These are phyloP conservation scores for Galerucella pusilla DNA, from an alignment of 2,888 invertebrate genomes.

Conservation along the genomic window DNA sequence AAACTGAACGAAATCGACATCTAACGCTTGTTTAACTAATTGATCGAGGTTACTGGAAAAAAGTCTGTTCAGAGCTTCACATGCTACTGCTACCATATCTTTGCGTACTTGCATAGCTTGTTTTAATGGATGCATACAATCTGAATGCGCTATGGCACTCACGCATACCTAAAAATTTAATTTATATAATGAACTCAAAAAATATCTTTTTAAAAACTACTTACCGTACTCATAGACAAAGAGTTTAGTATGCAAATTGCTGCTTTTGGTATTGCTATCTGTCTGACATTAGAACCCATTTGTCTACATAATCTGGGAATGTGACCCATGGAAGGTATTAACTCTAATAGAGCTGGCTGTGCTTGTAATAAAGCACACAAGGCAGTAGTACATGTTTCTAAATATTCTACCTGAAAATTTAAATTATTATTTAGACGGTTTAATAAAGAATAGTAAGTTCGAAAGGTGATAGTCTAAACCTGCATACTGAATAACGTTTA, in stretches of 20 bases:
- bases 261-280: slow-evolving; percentile 76
- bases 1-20: slow-evolving; percentile 88
- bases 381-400: slow-evolving; percentile 86
- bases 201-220: slow-evolving; percentile 44
- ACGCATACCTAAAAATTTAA: slow-evolving; percentile 77
- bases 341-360: slow-evolving; percentile 89
- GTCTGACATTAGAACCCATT: slow-evolving; percentile 72
- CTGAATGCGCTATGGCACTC: slow-evolving; percentile 84
- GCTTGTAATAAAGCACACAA: slow-evolving; percentile 85
- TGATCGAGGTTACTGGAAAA: slow-evolving; percentile 80
- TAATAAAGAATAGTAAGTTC: too few relatives aligned
- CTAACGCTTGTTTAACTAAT: slow-evolving; percentile 85
- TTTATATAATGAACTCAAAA: background rate
- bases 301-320: slow-evolving; percentile 82
- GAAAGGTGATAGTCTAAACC: too few relatives aligned
- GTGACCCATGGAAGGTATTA: slow-evolving; percentile 88
- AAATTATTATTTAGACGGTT: background rate
- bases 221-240: slow-evolving; percentile 84
- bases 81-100: slow-evolving; percentile 86
- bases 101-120: slow-evolving; percentile 88
- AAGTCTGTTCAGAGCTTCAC: slow-evolving; percentile 88
- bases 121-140: slow-evolving; percentile 90
- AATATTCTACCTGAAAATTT: slow-evolving; percentile 73
- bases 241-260: slow-evolving; percentile 90
- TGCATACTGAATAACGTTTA: too few relatives aligned